These are phyloP conservation scores for Stenoptilia bipunctidactyla DNA, from an alignment of 2,888 invertebrate genomes.

Conservation along the genomic window DNA sequence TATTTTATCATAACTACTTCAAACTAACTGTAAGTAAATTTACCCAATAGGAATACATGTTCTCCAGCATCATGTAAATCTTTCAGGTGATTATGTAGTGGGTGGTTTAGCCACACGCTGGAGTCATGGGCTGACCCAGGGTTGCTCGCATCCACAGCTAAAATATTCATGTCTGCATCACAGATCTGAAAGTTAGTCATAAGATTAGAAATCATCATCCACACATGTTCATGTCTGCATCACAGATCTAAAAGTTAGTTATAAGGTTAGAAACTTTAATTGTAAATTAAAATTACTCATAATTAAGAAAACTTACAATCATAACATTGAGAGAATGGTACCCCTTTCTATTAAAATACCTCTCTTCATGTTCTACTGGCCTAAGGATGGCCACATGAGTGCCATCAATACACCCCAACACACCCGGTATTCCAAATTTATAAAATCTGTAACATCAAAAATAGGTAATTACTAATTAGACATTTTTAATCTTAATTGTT, in stretches of 20 bases:
- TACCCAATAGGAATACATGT: slow-evolving; percentile 6
- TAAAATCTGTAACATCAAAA: no score
- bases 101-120: slow-evolving; percentile 12
- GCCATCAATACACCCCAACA: slow-evolving; percentile 12
- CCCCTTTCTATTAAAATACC: slow-evolving; percentile 10
- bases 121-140: no score
- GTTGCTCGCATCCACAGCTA: slow-evolving; percentile 7
- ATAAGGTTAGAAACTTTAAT: background rate
- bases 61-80: slow-evolving; percentile 1
- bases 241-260: no score
- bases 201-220: no score
- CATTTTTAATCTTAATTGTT: background rate
- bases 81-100: slow-evolving; percentile 4
- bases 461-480: background rate
- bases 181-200: no score
- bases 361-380: slow-evolving; percentile 10
- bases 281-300: background rate
- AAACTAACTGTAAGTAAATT: background rate
- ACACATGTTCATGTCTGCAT: no score
- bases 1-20: background rate
- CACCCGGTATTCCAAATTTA: slow-evolving; percentile 8
- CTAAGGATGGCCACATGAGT: slow-evolving; percentile 13
- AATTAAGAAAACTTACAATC: slow-evolving; percentile 5
- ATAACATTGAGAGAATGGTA: slow-evolving; percentile 14
- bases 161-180: slow-evolving; percentile 5